Conservation (phyloP, 2,888 invertebrate species). For the Phyto melanocephala region DNA sequence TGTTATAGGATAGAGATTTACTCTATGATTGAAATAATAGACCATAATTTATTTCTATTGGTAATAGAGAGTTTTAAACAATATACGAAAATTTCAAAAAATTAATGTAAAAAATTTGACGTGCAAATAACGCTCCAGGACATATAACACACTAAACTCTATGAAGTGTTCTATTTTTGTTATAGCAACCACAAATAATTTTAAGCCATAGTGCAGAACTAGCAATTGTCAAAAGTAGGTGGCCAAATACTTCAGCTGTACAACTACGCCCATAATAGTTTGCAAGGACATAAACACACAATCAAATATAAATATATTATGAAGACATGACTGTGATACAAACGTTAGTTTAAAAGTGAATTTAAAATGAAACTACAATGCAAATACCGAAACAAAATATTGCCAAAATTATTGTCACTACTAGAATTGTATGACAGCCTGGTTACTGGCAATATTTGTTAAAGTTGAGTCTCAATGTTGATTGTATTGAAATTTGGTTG, state of each 20-base stretch:
- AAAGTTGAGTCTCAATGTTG: constrained; percentile 44
- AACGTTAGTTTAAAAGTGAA: constrained; percentile 2
- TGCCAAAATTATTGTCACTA: neutral
- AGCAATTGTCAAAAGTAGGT: neutral
- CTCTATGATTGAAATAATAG: no score
- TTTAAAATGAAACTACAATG: neutral
- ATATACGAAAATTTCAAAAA: no score
- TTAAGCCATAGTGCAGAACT: neutral
- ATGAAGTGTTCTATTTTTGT: no score
- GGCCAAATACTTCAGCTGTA: neutral
- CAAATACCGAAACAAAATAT: neutral
- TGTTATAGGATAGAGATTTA: no score
- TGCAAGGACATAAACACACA: neutral
- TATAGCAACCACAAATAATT: no score
- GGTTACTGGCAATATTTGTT: constrained; percentile 16
- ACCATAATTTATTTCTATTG: no score
- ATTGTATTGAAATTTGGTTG: neutral
- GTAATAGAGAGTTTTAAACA: no score
- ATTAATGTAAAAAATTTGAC: no score
- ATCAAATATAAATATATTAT: neutral
- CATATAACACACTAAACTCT: no score
- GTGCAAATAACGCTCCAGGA: no score
- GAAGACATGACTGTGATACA: neutral
- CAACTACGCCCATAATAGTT: neutral
- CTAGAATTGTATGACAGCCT: constrained; percentile 18